Evolutionary conservation across 2,797 vertebrate genomes (phyloP).

Genomic region (Chromobotia macracanthus): DNA sequence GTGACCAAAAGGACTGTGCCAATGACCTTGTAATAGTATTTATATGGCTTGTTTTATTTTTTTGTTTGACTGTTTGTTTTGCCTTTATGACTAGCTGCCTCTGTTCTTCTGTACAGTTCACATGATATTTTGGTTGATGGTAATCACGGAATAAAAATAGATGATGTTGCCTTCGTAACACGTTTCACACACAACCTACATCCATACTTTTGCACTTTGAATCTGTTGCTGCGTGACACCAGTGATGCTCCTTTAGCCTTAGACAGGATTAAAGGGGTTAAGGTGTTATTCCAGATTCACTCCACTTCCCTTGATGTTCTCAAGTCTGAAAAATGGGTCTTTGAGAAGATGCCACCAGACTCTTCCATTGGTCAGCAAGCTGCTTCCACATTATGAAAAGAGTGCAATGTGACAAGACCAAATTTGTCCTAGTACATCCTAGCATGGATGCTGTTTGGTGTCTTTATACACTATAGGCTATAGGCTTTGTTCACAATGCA

Average conservation of each 20-base stretch:
- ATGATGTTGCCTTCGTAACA: slow-evolving; percentile 74
- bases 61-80: not conserved
- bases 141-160: slow-evolving; percentile 53
- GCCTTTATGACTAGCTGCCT: slow-evolving; percentile 4
- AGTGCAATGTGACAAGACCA: slow-evolving; percentile 38
- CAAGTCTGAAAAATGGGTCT: slow-evolving; percentile 20
- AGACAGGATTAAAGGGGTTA: slow-evolving; percentile 42
- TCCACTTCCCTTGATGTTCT: slow-evolving; percentile 19
- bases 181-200: slow-evolving; percentile 54
- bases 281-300: slow-evolving; percentile 56
- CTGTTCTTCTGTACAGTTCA: slow-evolving; percentile 36
- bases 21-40: slow-evolving; percentile 75
- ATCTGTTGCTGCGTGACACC: slow-evolving; percentile 56
- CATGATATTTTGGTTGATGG: slow-evolving; percentile 33
- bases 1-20: slow-evolving; percentile 86
- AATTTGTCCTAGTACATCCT: slow-evolving; percentile 10
- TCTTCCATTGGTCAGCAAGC: slow-evolving; percentile 29
- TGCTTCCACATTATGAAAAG: slow-evolving; percentile 49
- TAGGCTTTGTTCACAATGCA: slow-evolving; percentile 1
- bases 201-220: slow-evolving; percentile 70
- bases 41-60: slow-evolving; percentile 64
- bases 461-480: not conserved
- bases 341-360: slow-evolving; percentile 7
- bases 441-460: slow-evolving; percentile 35
- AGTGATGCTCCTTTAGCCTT: slow-evolving; percentile 58